Evolutionary conservation across 2,888 invertebrate species (phyloP).

Genomic region (Trachelus stipa): DNA sequence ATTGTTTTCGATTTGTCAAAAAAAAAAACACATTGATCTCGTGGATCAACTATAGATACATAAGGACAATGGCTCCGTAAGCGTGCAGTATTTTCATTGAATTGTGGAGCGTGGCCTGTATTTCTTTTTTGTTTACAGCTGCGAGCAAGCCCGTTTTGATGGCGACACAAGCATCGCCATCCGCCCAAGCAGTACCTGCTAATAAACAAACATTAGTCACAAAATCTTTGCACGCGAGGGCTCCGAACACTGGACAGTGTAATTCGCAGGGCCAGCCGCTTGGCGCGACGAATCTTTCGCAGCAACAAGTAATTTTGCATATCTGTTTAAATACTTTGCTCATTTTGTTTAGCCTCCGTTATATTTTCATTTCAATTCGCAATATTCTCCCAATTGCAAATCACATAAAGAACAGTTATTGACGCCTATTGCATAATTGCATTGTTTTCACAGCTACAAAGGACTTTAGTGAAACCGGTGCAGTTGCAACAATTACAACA

Average conservation of each 20-base stretch:
- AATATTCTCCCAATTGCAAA: too few species aligned
- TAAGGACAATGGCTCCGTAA: too few species aligned
- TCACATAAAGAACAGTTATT: too few species aligned
- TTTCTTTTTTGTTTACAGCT: slow-evolving; percentile 30
- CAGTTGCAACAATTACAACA: slow-evolving; percentile 63
- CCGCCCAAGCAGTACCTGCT: slow-evolving; percentile 61
- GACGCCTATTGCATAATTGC: too few species aligned
- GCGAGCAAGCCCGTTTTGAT: slow-evolving; percentile 63
- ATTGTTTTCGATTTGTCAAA: background rate
- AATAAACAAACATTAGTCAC: slow-evolving; percentile 63
- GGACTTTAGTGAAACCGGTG: slow-evolving; percentile 49
- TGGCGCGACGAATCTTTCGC: slow-evolving; percentile 59
- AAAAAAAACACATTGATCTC: background rate
- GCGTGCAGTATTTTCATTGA: too few species aligned
- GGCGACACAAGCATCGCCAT: slow-evolving; percentile 58
- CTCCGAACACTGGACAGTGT: slow-evolving; percentile 56
- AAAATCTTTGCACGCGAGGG: slow-evolving; percentile 61
- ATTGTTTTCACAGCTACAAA: slow-evolving; percentile 42
- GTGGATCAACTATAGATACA: too few species aligned
- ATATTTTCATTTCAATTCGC: too few species aligned
- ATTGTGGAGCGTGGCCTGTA: too few species aligned
- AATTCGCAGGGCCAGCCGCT: slow-evolving; percentile 61
- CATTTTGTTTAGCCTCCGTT: too few species aligned
- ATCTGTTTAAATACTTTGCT: too few species aligned
- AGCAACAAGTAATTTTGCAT: slow-evolving; percentile 54